Base-by-base conservation (phyloP, 2,797 vertebrate species). In the Scolopax bukidnonensis region DNA sequence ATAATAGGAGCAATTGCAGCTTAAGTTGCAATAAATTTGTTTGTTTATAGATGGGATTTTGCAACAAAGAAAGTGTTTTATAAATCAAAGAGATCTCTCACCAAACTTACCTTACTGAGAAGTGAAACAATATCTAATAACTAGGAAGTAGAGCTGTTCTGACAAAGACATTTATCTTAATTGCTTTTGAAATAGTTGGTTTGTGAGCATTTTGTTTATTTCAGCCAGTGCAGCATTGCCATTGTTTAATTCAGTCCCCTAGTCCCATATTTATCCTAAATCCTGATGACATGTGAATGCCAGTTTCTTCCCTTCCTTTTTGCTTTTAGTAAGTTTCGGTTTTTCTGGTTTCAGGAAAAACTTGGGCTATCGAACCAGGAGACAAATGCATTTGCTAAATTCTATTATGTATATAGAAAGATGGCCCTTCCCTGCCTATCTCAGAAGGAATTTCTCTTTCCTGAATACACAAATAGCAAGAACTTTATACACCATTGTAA, bases 21-120 rank as follows among this genome's bases (percentile, higher is more conserved):
- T 77, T 91, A 92, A 94, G 38, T 71, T 89, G 71, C 84, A 80
- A 80, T 95, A 94, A 82, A 78, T 91, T 82, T 96, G 77, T 96
- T 95, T 97, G 88, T 93, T 96, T 96, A 89, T 82, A 89, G 68
- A 89, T 71, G 59, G 40, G 18, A 71, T 87, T 95, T 94, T 94
- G 60, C 59, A 83, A 90, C 88, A 96, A 94, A 82, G 45, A 40
- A 84, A 82, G 51, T 41, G 43, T 70, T 94, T 56, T 53, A 28
- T 89, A 87, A 82, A 92, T 82, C 86, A 87, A 94, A 86, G 77
- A 76, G 28, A 51, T 87, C 59, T 89, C 81, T 61, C 47, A 51
- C 36, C 41, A 82, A 80, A 87, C 38, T 91, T 90, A 74, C 47
- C 40, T 87, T 92, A 70, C 10, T 21, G 33, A 76, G 41, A n/a